Conservation (phyloP, 2,888 invertebrate genomes). For the Amiota mariae region DNA sequence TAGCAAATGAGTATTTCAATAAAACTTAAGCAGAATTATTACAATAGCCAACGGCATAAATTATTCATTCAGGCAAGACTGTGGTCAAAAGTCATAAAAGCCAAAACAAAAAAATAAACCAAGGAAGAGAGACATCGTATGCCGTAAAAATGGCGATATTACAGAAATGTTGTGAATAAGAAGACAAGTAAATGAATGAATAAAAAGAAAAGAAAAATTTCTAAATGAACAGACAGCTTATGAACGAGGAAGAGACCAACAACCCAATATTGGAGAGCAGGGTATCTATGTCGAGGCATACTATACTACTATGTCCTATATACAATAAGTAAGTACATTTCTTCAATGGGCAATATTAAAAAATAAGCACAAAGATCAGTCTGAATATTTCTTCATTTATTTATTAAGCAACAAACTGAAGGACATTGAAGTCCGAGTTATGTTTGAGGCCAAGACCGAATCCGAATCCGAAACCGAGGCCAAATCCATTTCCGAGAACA, state of each 20-base stretch:
- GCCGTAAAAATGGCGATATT: constrained; percentile 13
- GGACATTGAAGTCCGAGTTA: not conserved
- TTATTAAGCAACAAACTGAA: not conserved
- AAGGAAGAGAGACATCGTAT: not conserved
- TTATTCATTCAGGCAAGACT: constrained; percentile 15
- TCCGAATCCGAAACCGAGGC: not conserved
- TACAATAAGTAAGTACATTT: not conserved
- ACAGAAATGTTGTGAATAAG: constrained; percentile 2
- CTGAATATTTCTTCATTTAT: not conserved
- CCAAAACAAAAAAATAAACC: not conserved
- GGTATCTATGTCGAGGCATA: not conserved
- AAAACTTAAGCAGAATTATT: constrained; percentile 27
- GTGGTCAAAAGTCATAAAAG: constrained; percentile 19
- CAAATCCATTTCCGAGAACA: not conserved
- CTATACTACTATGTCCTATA: too few relatives aligned
- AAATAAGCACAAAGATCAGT: constrained; percentile 16
- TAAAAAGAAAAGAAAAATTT: not conserved
- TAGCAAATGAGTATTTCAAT: constrained; percentile 19
- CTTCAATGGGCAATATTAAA: constrained; percentile 15
- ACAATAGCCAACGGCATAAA: constrained; percentile 17
- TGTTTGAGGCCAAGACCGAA: not conserved
- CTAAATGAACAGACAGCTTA: not conserved
- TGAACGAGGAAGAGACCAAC: too few relatives aligned
- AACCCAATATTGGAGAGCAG: not conserved
- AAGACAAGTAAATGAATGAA: not conserved